phyloP scores from a whole-genome alignment of 2,888 invertebrate genomes.

The Polylopha cassiicola region DNA sequence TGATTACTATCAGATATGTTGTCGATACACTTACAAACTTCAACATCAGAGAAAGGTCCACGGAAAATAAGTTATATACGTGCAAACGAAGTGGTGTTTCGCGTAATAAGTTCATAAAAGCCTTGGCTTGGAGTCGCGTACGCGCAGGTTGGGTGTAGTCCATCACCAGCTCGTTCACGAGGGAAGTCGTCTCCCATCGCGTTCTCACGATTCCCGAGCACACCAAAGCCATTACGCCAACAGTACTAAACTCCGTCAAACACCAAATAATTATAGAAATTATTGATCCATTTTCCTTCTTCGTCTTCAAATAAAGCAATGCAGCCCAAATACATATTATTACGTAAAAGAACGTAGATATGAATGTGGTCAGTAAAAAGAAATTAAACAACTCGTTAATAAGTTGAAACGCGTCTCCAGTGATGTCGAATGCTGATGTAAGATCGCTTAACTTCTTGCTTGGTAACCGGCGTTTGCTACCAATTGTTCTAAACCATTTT shows the following conservation, averaged over 20 bases:
- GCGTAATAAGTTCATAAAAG: constrained; percentile 22
- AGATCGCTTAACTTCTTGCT: no score
- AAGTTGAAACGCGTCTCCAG: neutral
- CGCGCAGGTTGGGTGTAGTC: constrained; percentile 16
- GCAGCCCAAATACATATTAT: no score
- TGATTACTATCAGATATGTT: constrained; percentile 23
- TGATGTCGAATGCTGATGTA: constrained; percentile 1
- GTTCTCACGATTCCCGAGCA: neutral
- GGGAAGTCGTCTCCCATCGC: neutral
- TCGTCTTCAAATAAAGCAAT: no score
- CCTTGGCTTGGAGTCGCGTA: constrained; percentile 18
- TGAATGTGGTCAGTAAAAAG: neutral
- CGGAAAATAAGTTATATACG: constrained; percentile 23
- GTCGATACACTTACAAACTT: constrained; percentile 23
- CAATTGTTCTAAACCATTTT: no score
- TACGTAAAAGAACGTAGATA: neutral
- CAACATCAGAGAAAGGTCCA: constrained; percentile 22
- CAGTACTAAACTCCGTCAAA: neutral
- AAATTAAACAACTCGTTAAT: constrained; percentile 1
- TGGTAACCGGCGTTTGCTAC: no score
- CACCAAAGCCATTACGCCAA: neutral
- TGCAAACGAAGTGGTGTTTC: constrained; percentile 18
- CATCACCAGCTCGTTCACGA: constrained; percentile 21
- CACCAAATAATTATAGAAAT: no score
- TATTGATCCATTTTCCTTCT: no score